Evolutionary conservation across 2,113 vertebrate species (phyloP).

Genomic region (Gavialis gangeticus): DNA sequence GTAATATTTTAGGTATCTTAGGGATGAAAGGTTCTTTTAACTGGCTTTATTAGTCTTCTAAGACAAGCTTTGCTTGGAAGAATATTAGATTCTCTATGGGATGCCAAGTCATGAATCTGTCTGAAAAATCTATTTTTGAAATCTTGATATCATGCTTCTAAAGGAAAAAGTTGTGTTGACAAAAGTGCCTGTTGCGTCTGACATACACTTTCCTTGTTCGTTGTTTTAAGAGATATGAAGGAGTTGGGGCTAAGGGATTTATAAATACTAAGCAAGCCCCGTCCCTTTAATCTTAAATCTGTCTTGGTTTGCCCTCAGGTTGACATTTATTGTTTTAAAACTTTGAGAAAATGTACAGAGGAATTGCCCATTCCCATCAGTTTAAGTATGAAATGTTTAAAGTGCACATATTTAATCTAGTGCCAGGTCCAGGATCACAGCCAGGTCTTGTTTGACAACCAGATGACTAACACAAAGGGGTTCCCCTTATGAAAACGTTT

Average conservation of each 20-base stretch:
- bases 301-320: background rate
- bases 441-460: slow-evolving; percentile 72
- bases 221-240: background rate
- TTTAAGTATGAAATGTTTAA: slow-evolving; percentile 47
- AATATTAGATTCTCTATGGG: slow-evolving; percentile 40
- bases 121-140: slow-evolving; percentile 30
- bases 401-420: slow-evolving; percentile 66
- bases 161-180: slow-evolving; percentile 37
- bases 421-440: slow-evolving; percentile 66
- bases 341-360: slow-evolving; percentile 33
- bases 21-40: slow-evolving; percentile 58
- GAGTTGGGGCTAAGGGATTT: slow-evolving; percentile 5
- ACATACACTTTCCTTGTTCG: background rate
- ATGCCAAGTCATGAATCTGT: slow-evolving; percentile 59
- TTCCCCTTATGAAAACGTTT: slow-evolving; percentile 48
- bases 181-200: background rate
- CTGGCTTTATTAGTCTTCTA: slow-evolving; percentile 40
- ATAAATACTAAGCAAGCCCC: background rate
- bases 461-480: slow-evolving; percentile 76
- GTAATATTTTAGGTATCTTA: slow-evolving; percentile 48
- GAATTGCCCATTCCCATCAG: slow-evolving; percentile 57
- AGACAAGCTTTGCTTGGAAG: slow-evolving; percentile 67
- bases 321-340: slow-evolving; percentile 70
- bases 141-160: background rate
- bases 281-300: slow-evolving; percentile 24